phyloP scores from a whole-genome alignment of 2,113 vertebrate species.

The Ginglymostoma cirratum region DNA sequence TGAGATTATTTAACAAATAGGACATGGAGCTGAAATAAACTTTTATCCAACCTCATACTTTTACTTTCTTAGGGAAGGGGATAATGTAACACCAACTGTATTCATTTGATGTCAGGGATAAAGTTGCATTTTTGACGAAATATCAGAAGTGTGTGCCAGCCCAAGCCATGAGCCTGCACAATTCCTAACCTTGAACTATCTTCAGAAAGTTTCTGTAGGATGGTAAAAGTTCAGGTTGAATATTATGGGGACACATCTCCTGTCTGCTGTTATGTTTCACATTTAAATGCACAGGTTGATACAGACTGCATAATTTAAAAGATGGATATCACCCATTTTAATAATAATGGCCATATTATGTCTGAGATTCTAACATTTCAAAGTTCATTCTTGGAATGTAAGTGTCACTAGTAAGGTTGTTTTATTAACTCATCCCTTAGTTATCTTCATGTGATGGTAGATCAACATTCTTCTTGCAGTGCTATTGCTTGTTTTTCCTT shows the following conservation, averaged over 20 bases:
- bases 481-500: background rate
- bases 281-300: background rate
- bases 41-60: background rate
- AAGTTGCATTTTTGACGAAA: background rate
- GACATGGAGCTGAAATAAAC: background rate
- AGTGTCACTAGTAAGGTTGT: background rate
- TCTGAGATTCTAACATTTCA: background rate
- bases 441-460: background rate
- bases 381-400: background rate
- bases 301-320: background rate
- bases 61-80: background rate
- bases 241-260: no score
- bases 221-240: background rate
- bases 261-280: no score
- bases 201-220: background rate
- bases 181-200: background rate
- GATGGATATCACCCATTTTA: background rate
- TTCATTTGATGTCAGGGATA: background rate
- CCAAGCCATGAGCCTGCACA: background rate
- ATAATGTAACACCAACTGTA: background rate
- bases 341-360: background rate
- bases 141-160: background rate
- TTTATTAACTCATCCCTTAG: background rate
- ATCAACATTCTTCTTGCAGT: background rate
- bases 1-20: background rate